A percentile compares a stretch with the other conserved stretches of the same genome.
These are phyloP conservation scores for Andrena praecox DNA, from an alignment of 2,888 invertebrate genomes.

Conservation along the genomic window DNA sequence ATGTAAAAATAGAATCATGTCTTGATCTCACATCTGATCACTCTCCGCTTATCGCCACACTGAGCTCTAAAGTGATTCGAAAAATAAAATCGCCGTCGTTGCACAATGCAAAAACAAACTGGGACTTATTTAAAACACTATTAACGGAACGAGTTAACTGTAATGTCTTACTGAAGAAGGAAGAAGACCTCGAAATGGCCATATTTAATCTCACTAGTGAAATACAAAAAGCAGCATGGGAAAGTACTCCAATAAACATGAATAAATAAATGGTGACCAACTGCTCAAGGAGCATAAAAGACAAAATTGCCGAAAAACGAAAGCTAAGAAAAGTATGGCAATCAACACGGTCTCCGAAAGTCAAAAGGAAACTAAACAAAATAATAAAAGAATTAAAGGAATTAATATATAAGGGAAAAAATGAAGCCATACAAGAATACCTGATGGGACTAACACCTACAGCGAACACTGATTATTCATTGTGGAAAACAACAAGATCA, in stretches of 20 bases:
- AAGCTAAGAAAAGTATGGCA: not conserved
- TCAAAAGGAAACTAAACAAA: constrained; percentile 4
- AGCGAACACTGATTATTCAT: no score
- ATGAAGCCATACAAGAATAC: no score
- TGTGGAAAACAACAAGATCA: no score
- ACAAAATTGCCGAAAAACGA: constrained; percentile 9
- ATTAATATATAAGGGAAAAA: no score
- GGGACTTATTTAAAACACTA: constrained; percentile 1
- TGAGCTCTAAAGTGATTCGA: not conserved
- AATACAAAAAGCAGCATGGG: constrained; percentile 7
- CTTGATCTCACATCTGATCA: constrained; percentile 16
- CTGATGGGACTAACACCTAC: no score
- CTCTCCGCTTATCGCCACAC: constrained; percentile 10
- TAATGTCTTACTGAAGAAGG: constrained; percentile 14
- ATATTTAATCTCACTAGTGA: not conserved
- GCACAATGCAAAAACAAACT: constrained; percentile 8
- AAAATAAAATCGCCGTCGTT: not conserved
- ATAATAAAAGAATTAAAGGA: not conserved
- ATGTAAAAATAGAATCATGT: not conserved
- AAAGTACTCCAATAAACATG: not conserved
- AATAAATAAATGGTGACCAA: not conserved
- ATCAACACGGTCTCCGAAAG: not conserved
- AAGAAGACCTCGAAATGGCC: not conserved
- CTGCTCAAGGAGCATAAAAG: not conserved
- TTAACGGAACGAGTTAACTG: constrained; percentile 5